phyloP scores from a whole-genome alignment of 2,113 vertebrate genomes.

The Petaurus breviceps region DNA sequence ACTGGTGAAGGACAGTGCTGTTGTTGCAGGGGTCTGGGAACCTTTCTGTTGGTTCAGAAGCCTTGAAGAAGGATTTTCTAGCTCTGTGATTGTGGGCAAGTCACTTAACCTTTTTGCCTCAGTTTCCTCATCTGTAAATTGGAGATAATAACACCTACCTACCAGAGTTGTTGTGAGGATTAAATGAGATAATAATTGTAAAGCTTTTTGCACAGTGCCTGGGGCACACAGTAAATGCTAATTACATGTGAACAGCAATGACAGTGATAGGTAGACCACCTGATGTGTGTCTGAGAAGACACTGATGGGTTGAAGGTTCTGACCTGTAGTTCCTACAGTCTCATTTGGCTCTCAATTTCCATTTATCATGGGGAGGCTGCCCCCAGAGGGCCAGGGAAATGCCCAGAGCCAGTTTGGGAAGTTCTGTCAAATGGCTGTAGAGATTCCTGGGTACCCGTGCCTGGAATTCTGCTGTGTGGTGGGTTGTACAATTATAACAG shows the following conservation, averaged over 20 bases:
- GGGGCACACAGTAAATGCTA: neutral
- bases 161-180: neutral
- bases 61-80: no score
- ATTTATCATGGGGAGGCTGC: slow-evolving; percentile 62
- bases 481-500: slow-evolving; percentile 71
- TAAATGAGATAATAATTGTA: neutral
- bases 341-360: slow-evolving; percentile 65
- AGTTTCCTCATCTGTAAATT: neutral
- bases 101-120: neutral
- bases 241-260: neutral
- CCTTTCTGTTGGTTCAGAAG: no score
- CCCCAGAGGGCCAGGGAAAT: slow-evolving; percentile 42
- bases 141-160: neutral
- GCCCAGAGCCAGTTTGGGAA: slow-evolving; percentile 64
- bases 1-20: no score
- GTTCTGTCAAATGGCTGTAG: slow-evolving; percentile 70
- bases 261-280: slow-evolving; percentile 3
- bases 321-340: slow-evolving; percentile 48
- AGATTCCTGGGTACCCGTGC: slow-evolving; percentile 56
- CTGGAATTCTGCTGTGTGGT: slow-evolving; percentile 57
- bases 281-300: slow-evolving; percentile 40
- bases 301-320: slow-evolving; percentile 29
- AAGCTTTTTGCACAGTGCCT: neutral
- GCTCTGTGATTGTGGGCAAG: neutral
- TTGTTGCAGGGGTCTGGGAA: no score